Evolutionary conservation across 1,140 invertebrate genomes (phyloP), one percentile per base, ranked within the genome.

Genomic region (Apis dorsata): DNA sequence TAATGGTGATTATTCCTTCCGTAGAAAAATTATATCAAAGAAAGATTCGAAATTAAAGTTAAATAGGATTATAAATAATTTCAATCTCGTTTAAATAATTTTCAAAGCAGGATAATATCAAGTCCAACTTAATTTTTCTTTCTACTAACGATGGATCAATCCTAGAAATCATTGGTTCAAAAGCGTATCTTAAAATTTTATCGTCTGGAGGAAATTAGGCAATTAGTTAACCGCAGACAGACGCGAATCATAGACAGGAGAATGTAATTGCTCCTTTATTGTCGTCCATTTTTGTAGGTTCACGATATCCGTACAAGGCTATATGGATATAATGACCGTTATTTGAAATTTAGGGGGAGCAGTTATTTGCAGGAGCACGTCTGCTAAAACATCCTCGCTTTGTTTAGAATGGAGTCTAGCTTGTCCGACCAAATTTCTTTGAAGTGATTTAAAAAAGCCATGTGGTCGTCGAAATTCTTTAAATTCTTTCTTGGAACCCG

Each of bases 271-370:
- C 15, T 53, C n/a, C 49, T 28, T 71, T 53, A 28, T 71, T 21
- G 28, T 69, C 49, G 51, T 70, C 72, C 21, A 65, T 84, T 70
- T 69, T 66, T 68, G 21, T 24, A 28, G 55, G 34, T 68, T 81
- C 53, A 57, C 51, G 19, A 62, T 51, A 17, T 72, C 13, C 62
- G 21, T 62, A 73, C 51, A 77, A 66, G 85, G 34, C 5, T 62
- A 34, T 34, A 24, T 24, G 24, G 68, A 68, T 49, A 21, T 88
- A 88, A 88, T 88, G 84, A 88, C 81, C 49, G 84, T 88, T 88
- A 88, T 88, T 88, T 88, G 86, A 86, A 86, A 88, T 28, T 55
- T 69, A 34, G 59, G 77, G 72, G 62, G 51, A 70, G 79, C 63
- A 79, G 55, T 55, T 68, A 77, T 86, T 59, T 74, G 60, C 66